Conservation (phyloP, 2,888 invertebrate genomes). For the Tuta absoluta region DNA sequence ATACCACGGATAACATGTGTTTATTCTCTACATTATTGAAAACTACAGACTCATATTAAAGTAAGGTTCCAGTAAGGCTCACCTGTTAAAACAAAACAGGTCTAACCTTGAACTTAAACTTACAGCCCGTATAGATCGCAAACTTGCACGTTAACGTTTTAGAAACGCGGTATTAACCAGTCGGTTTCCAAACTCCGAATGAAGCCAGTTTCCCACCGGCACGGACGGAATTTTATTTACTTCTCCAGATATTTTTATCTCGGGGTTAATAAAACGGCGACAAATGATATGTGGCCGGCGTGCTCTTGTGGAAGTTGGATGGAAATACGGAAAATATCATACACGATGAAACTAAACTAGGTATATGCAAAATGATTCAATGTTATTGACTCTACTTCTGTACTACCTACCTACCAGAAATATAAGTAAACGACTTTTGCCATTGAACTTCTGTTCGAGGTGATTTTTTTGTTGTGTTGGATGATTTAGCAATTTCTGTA, state of each 20-base stretch:
- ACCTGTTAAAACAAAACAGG: constrained; percentile 46
- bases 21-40: background rate
- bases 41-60: background rate
- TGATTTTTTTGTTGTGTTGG: no score
- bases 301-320: constrained; percentile 13
- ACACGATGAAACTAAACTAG: background rate
- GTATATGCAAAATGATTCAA: background rate
- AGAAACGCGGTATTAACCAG: constrained; percentile 46
- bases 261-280: constrained; percentile 52
- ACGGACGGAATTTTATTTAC: constrained; percentile 66
- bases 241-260: constrained; percentile 66
- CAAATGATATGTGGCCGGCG: constrained; percentile 38
- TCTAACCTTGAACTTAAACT: constrained; percentile 69
- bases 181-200: constrained; percentile 62
- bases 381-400: constrained; percentile 5
- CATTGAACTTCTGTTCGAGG: no score
- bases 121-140: constrained; percentile 33
- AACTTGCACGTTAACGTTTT: constrained; percentile 33
- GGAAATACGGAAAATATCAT: background rate
- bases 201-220: constrained; percentile 46
- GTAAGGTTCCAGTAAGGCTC: constrained; percentile 6
- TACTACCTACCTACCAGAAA: background rate
- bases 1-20: background rate
- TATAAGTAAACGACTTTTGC: no score
- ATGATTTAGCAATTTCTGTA: no score